These are phyloP conservation scores for Xiphorhynchus erythropygius DNA, from an alignment of 2,797 vertebrate species.

Conservation along the genomic window DNA sequence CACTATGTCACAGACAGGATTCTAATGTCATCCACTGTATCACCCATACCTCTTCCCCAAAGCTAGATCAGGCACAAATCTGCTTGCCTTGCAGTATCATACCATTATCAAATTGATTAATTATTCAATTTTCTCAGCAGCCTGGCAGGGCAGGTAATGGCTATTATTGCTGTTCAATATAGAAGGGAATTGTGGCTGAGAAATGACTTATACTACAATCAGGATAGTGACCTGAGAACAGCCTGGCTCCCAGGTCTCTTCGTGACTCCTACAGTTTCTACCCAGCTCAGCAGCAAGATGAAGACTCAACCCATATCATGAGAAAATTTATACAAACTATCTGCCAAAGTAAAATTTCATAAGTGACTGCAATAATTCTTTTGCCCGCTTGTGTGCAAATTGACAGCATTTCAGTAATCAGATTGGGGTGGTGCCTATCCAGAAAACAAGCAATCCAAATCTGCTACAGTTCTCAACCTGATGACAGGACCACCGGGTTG, in stretches of 20 bases:
- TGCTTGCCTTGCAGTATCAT: neutral
- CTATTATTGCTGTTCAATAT: neutral
- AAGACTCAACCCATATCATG: neutral
- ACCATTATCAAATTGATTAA: constrained; percentile 9
- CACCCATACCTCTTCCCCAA: neutral
- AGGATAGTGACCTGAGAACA: neutral
- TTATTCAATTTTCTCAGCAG: constrained; percentile 25
- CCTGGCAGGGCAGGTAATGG: neutral
- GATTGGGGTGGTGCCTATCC: neutral
- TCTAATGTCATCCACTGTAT: neutral
- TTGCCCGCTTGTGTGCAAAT: neutral
- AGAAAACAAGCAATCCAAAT: neutral
- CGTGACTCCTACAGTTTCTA: neutral
- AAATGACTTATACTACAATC: neutral
- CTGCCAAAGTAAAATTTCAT: neutral
- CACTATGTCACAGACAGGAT: neutral
- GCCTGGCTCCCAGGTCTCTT: neutral
- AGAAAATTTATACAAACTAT: neutral
- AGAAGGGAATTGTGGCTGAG: neutral
- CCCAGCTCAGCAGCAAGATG: neutral
- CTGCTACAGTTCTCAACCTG: neutral
- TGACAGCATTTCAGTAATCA: neutral
- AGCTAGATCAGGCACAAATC: neutral
- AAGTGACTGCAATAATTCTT: neutral
- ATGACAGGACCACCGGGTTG: neutral